A percentile compares a stretch with the other conserved stretches of the same genome.
Evolutionary conservation across 53 echinoderm and acorn worm genomes (phyloP).

Genomic region (Echinarachnius parma): DNA sequence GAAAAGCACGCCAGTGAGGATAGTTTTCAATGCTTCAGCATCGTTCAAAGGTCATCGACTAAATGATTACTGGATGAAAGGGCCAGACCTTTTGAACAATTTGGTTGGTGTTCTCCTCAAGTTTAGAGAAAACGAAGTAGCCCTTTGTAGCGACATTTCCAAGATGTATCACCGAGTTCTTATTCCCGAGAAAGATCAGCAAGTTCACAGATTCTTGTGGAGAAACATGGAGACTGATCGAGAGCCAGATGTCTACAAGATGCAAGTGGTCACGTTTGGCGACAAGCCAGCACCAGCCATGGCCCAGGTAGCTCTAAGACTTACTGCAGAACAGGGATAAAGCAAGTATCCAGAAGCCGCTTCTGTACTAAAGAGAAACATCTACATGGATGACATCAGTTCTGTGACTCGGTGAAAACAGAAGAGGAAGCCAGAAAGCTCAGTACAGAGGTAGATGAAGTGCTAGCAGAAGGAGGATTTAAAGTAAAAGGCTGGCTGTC

Average conservation of each 20-base stretch:
- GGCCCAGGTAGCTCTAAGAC: slow-evolving; percentile 31
- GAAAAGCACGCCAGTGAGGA: slow-evolving; percentile 59
- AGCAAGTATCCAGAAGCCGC: slow-evolving; percentile 17
- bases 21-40: slow-evolving; percentile 55
- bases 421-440: slow-evolving; percentile 19
- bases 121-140: slow-evolving; percentile 38
- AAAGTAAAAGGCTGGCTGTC: slow-evolving; percentile 43
- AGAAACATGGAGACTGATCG: slow-evolving; percentile 4
- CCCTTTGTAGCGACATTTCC: slow-evolving; percentile 31
- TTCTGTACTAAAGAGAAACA: background rate
- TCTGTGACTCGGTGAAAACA: slow-evolving; percentile 11
- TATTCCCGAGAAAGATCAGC: slow-evolving; percentile 46
- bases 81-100: slow-evolving; percentile 47
- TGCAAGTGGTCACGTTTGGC: slow-evolving; percentile 43
- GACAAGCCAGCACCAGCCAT: slow-evolving; percentile 45
- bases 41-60: slow-evolving; percentile 38
- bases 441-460: slow-evolving; percentile 11
- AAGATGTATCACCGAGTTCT: slow-evolving; percentile 50
- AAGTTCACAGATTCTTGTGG: slow-evolving; percentile 51
- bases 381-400: slow-evolving; percentile 57
- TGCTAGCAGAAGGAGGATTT: slow-evolving; percentile 38
- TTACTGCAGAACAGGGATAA: slow-evolving; percentile 35
- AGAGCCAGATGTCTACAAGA: slow-evolving; percentile 42
- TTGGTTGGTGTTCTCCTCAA: slow-evolving; percentile 34
- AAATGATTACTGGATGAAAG: slow-evolving; percentile 52